Evolutionary conservation across 2,797 vertebrate genomes (phyloP), one percentile per base, ranked within the genome.

Genomic region (Danio albolineatus): DNA sequence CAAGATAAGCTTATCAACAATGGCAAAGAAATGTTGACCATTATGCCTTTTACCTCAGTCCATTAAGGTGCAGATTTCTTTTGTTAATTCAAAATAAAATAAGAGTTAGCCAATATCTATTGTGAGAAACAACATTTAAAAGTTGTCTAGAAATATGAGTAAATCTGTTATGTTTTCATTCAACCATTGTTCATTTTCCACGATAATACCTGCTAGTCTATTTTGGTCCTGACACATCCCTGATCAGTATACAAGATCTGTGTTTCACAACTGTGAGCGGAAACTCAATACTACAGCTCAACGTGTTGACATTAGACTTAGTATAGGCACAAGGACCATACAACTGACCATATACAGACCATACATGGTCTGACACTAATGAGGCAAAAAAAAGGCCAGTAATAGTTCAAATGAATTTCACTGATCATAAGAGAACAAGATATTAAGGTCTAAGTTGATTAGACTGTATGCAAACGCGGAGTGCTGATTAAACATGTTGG

Each of bases 1-100:
- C 16, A 77, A 6, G 16, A 14, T 77, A 67, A 67, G 64, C n/a
- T 39, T 16, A 48, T 44, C 38, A 66, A 59, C 62, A 77, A 66
- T 36, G 1, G 14, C 59, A 64, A 62, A 66, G 41, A 67, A 57
- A 66, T 38, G 10, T 28, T 13, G 62, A 67, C 6, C 39, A 44
- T 12, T 73, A 21, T 53, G 28, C 44, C 48, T 60, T 70, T 69
- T 17, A 53, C 21, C 48, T 6, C 7, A 4, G 14, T 62, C 12
- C 1, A 7, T 57, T 73, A 16, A 59, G 5, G 13, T 46, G 28
- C 28, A 28, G 28, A 28, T 28, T 1, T 28, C 28, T 28, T 28
- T 1, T 28, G 28, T 28, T 3, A 28, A 28, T 28, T 1, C 28
- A 0, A 6, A 8, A 6, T 9, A 53, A 69, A 10, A 6, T 10